These are phyloP conservation scores for Julus scandinavius DNA, from an alignment of 2,888 invertebrate genomes.

Conservation along the genomic window DNA sequence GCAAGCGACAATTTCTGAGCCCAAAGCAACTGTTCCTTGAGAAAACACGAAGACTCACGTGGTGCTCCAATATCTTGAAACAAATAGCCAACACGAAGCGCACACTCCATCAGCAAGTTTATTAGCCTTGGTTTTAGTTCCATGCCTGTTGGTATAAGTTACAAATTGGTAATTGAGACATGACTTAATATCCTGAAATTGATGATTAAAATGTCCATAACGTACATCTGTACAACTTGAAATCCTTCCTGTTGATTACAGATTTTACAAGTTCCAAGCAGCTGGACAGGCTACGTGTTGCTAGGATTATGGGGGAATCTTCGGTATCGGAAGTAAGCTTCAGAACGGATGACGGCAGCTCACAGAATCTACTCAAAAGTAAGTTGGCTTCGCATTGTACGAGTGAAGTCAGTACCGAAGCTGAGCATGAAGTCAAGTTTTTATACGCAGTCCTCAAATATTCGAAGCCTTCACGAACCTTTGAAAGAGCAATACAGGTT, in stretches of 20 bases:
- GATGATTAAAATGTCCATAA: not conserved
- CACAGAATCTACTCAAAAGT: constrained; percentile 43
- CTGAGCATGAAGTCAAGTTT: not conserved
- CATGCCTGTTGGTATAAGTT: not conserved
- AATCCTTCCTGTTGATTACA: not conserved
- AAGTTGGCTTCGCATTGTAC: not conserved
- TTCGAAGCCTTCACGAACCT: constrained; percentile 15
- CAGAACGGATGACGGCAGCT: constrained; percentile 36
- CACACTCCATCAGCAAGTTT: not conserved
- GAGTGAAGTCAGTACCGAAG: not conserved
- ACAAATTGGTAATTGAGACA: not conserved
- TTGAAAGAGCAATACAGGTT: not conserved
- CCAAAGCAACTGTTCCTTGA: constrained; percentile 47
- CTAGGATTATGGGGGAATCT: not conserved
- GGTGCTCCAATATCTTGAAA: constrained; percentile 45
- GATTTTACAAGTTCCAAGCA: constrained; percentile 23
- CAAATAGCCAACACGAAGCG: constrained; percentile 34
- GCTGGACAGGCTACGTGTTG: not conserved
- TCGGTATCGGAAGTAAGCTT: not conserved
- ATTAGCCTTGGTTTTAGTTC: constrained; percentile 24
- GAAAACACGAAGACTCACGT: not conserved
- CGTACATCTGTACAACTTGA: not conserved
- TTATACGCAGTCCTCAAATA: not conserved
- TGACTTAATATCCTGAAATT: not conserved
- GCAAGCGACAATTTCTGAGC: constrained; percentile 49